Conservation (phyloP, 92 coral and sea anemone species). For the Phenganax stokvisi region DNA sequence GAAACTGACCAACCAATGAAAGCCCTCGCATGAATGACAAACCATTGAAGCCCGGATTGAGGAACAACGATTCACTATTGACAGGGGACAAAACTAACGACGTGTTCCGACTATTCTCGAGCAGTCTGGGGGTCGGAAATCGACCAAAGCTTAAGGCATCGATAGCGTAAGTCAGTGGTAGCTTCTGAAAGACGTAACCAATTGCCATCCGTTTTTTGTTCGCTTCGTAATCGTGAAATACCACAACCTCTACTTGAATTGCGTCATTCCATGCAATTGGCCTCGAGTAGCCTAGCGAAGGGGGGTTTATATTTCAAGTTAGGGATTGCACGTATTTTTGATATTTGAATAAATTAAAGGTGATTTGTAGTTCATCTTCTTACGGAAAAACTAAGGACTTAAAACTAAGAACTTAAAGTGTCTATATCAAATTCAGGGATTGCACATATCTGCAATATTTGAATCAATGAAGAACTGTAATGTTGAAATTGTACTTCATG, state of each 20-base stretch:
- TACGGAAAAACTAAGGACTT: too few relatives aligned
- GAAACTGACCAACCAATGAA: conserved; percentile 68
- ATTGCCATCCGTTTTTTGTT: conserved; percentile 63
- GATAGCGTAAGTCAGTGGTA: conserved; percentile 71
- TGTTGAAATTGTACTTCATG: too few relatives aligned
- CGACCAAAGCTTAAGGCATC: conserved; percentile 73
- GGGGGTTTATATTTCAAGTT: too few relatives aligned
- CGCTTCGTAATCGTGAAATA: conserved; percentile 66
- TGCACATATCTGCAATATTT: too few relatives aligned
- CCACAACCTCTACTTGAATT: conserved; percentile 88
- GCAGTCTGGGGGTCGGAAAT: conserved; percentile 61
- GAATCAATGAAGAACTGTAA: too few relatives aligned
- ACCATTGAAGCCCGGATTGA: conserved; percentile 66
- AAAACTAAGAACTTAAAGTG: too few relatives aligned
- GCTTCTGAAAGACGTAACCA: conserved; percentile 73
- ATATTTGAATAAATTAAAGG: too few relatives aligned
- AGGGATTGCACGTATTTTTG: too few relatives aligned
- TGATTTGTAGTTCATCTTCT: too few relatives aligned
- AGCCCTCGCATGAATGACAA: conserved; percentile 83
- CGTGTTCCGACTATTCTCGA: conserved; percentile 73
- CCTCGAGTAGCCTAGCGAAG: background rate
- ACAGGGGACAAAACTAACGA: conserved; percentile 73
- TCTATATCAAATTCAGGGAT: too few relatives aligned
- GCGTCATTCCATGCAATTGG: conserved; percentile 50
- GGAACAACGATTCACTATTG: conserved; percentile 72